Evolutionary conservation across 2,113 vertebrate genomes (phyloP).

Genomic region (Plecturocebus donacophilus): DNA sequence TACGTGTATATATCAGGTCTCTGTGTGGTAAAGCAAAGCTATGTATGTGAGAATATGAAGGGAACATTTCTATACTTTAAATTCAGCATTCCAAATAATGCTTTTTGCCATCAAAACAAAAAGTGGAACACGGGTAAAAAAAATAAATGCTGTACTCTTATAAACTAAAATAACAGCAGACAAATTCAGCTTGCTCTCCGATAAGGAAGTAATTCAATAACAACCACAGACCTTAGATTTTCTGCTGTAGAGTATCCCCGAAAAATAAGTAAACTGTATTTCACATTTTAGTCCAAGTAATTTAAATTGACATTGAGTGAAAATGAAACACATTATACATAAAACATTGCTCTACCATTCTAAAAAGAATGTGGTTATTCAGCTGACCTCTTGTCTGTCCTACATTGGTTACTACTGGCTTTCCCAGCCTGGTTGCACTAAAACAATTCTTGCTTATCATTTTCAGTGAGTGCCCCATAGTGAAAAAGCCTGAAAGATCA

Average conservation of each 20-base stretch:
- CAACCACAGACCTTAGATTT: neutral
- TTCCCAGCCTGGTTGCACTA: neutral
- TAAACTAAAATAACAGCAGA: neutral
- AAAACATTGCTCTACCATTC: neutral
- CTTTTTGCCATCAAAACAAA: neutral
- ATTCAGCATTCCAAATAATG: neutral
- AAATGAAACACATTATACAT: neutral
- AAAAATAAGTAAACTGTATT: constrained; percentile 8
- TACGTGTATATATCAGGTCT: neutral
- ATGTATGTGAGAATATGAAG: neutral
- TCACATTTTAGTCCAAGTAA: neutral
- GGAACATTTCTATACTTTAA: neutral
- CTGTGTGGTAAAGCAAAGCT: neutral
- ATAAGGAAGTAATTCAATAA: neutral
- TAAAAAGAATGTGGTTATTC: neutral
- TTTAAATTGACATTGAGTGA: constrained; percentile 30
- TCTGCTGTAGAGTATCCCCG: neutral
- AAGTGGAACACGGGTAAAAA: neutral
- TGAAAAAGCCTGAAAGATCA: constrained; percentile 58
- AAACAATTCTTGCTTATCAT: constrained; percentile 50
- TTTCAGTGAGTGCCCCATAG: constrained; percentile 62
- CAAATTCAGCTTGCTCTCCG: constrained; percentile 27
- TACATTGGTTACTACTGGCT: neutral
- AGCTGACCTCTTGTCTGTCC: neutral
- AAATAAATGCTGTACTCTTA: neutral